Evolutionary conservation across 1,140 invertebrate genomes (phyloP), one percentile per base, ranked within the genome.

Genomic region (Druon quercuslanigerum): DNA sequence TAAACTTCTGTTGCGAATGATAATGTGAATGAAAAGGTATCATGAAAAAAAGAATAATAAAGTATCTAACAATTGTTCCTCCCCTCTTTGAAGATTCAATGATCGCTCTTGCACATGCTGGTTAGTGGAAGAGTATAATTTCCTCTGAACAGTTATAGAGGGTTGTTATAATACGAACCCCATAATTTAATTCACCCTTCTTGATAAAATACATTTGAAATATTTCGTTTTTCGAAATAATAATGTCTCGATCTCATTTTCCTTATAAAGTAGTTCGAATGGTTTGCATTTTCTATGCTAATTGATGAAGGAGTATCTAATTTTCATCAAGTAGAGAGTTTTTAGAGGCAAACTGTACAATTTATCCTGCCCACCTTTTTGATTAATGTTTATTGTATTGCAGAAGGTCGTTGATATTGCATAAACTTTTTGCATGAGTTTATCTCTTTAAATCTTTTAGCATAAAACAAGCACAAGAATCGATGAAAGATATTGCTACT

Each of bases 141-240:
- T 40, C 40, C 33, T 33, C 40, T 40, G n/a, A 66, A 40, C 16
- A 66, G 60, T 33, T 66, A 66, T 40, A 66, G 60, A 66, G 60
- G 33, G 60, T 40, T 66, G 25, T 66, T 16, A 33, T 13, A 66
- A 40, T 20, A 40, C 25, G 40, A 40, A 66, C 60, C 60, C 25
- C 40, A 66, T 66, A 66, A 66, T 66, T 66, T 66, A 13, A 13
- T 66, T 66, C 14, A 66, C 60, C 60, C 60, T 66, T 13, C 25
- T 66, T 66, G 14, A 40, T 40, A 40, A 33, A 66, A 66, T 66
- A 66, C 20, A n/a, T 66, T 66, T 25, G 16, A 33, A 33, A 66
- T 14, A 33, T 9, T 33, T 9, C 25, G 40, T 66, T 66, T 40
- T 66, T 46, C 40, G 16, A 40, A 66, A 66, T 5, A 46, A 40